These are phyloP conservation scores for Crossaster papposus DNA, from an alignment of 53 echinoderm and acorn worm genomes.

Conservation along the genomic window DNA sequence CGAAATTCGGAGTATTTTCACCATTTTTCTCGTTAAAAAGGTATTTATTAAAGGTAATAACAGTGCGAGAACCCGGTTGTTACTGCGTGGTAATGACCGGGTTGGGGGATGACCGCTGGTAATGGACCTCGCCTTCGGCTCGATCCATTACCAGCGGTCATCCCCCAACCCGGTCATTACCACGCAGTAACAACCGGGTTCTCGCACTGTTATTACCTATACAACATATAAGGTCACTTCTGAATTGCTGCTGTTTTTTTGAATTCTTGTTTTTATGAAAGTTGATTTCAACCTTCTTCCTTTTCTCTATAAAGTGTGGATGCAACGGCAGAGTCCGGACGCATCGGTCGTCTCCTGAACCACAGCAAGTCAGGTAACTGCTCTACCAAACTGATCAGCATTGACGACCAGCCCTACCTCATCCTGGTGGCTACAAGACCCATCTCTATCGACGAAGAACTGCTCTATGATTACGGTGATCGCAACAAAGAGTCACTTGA, in stretches of 20 bases:
- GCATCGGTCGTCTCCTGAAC: conserved; percentile 90
- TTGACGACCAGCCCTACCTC: conserved; percentile 78
- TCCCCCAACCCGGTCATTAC: too few relatives aligned
- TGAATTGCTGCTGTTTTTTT: background rate
- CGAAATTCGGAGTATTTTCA: too few relatives aligned
- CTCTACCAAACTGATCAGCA: conserved; percentile 78
- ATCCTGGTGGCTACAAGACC: conserved; percentile 81
- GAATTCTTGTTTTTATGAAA: conserved; percentile 4
- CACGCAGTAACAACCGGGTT: too few relatives aligned
- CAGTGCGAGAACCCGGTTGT: too few relatives aligned
- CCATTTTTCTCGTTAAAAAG: too few relatives aligned
- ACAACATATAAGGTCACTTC: too few relatives aligned
- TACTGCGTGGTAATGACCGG: too few relatives aligned
- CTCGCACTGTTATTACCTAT: too few relatives aligned
- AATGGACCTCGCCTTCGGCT: too few relatives aligned
- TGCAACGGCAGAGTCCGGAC: conserved; percentile 83
- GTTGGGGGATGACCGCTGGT: too few relatives aligned
- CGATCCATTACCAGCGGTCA: too few relatives aligned
- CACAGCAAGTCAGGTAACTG: conserved; percentile 97
- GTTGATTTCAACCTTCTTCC: background rate
- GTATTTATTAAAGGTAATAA: too few relatives aligned
- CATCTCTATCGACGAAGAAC: conserved; percentile 78
- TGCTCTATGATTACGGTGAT: conserved; percentile 97
- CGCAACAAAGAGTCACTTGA: conserved; percentile 76
- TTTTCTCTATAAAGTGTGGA: conserved; percentile 66